These are phyloP conservation scores for Clarias fuscus DNA, from an alignment of 2,797 vertebrate species.

Conservation along the genomic window DNA sequence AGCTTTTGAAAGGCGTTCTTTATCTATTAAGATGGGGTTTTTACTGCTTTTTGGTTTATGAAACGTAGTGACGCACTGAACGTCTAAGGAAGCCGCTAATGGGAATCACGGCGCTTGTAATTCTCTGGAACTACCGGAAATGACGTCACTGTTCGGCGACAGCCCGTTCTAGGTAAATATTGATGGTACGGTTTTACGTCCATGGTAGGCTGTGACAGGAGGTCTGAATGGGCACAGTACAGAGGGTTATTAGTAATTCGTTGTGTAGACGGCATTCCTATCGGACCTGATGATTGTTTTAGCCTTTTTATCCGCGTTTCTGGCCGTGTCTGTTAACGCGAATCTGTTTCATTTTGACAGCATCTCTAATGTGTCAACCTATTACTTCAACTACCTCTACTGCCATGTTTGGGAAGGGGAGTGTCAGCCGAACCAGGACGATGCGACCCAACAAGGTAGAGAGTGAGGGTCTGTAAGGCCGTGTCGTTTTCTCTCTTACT, in stretches of 20 bases:
- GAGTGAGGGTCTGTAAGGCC: neutral
- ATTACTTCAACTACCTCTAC: slow-evolving; percentile 83
- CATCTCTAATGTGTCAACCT: slow-evolving; percentile 76
- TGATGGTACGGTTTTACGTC: neutral
- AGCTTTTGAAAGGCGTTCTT: too few relatives aligned
- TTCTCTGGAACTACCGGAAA: slow-evolving; percentile 4
- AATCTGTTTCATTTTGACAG: slow-evolving; percentile 75
- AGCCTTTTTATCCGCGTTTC: slow-evolving; percentile 62
- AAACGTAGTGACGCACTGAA: too few relatives aligned
- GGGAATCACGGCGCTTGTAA: neutral
- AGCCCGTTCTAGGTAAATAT: neutral
- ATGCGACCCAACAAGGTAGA: slow-evolving; percentile 79
- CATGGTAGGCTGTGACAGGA: neutral
- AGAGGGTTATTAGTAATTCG: neutral
- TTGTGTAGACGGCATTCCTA: neutral
- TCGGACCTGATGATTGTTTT: slow-evolving; percentile 63
- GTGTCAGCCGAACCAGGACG: slow-evolving; percentile 79
- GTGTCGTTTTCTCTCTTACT: neutral
- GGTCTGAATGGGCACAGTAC: slow-evolving; percentile 48
- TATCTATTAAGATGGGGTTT: too few relatives aligned
- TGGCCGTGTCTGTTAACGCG: slow-evolving; percentile 67
- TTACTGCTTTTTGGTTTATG: too few relatives aligned
- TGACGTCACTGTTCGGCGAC: slow-evolving; percentile 31
- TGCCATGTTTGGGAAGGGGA: slow-evolving; percentile 82
- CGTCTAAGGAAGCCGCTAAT: neutral